Evolutionary conservation across 2,797 vertebrate genomes (phyloP).

Genomic region (Semaprochilodus insignis): DNA sequence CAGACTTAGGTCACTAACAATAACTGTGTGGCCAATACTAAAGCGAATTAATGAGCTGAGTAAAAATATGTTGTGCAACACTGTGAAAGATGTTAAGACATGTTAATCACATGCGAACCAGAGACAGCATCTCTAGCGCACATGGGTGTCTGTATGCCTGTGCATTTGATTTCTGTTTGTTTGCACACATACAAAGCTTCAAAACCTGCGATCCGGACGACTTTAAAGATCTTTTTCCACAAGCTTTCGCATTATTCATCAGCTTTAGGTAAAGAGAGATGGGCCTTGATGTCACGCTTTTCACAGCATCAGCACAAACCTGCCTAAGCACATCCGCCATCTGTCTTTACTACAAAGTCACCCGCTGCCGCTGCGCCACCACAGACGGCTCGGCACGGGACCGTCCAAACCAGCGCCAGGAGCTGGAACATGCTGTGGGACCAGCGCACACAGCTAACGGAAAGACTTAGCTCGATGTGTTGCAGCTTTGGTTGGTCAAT

Average conservation of each 20-base stretch:
- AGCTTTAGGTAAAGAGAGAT: constrained; percentile 58
- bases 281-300: constrained; percentile 60
- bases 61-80: neutral
- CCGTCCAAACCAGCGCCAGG: constrained; percentile 19
- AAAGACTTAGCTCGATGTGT: constrained; percentile 41
- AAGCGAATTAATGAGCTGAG: neutral
- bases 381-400: constrained; percentile 51
- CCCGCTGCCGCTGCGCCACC: constrained; percentile 53
- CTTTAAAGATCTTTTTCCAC: constrained; percentile 54
- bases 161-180: constrained; percentile 32
- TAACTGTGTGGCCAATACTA: neutral
- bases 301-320: constrained; percentile 66
- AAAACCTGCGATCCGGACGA: constrained; percentile 26
- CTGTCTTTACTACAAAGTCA: constrained; percentile 67
- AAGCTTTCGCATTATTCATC: constrained; percentile 60
- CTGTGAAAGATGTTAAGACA: neutral
- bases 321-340: constrained; percentile 62
- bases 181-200: constrained; percentile 15
- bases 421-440: constrained; percentile 27
- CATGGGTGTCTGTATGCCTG: neutral
- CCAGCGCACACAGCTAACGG: constrained; percentile 17
- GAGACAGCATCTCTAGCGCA: neutral
- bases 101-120: neutral
- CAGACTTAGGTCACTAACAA: neutral
- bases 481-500: constrained; percentile 51